phyloP scores from a whole-genome alignment of 2,113 vertebrate genomes.

The Hippocampus abdominalis region DNA sequence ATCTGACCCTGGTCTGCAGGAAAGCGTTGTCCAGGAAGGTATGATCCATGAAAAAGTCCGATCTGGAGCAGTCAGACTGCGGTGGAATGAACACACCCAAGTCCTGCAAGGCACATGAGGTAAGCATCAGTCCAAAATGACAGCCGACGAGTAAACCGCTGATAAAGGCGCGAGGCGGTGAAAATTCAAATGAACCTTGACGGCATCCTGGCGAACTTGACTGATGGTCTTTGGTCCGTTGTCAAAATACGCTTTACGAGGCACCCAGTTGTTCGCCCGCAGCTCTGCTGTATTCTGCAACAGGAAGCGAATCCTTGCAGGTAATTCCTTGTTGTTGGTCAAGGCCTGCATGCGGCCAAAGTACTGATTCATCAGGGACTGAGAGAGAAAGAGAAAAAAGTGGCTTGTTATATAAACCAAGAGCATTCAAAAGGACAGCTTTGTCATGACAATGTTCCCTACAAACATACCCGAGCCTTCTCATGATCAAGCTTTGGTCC shows the following conservation, averaged over 20 bases:
- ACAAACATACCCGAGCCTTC: conserved; percentile 86
- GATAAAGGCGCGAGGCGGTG: background rate
- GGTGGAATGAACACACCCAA: conserved; percentile 96
- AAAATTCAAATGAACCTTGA: conserved; percentile 74
- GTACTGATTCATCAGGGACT: conserved; percentile 99
- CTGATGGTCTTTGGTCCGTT: conserved; percentile 99
- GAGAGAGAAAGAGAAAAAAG: background rate
- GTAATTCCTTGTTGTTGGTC: conserved; percentile 96
- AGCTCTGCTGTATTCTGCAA: conserved; percentile 98
- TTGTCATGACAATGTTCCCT: background rate
- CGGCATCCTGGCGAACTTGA: conserved; percentile 99
- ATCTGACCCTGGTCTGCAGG: conserved; percentile 89
- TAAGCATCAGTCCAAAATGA: background rate
- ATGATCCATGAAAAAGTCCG: conserved; percentile 95
- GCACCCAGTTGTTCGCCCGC: conserved; percentile 91
- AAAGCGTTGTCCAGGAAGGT: conserved; percentile 90
- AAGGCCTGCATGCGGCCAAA: conserved; percentile 96
- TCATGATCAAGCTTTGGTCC: conserved; percentile 98
- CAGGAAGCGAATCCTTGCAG: conserved; percentile 98
- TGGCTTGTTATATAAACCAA: background rate
- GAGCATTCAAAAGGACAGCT: background rate
- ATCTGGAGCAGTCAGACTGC: conserved; percentile 86
- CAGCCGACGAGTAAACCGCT: background rate
- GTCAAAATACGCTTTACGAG: conserved; percentile 98
- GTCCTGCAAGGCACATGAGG: conserved; percentile 74